Evolutionary conservation across 2,113 vertebrate genomes (phyloP), one percentile per base, ranked within the genome.

Genomic region (Myiagra hebetior): DNA sequence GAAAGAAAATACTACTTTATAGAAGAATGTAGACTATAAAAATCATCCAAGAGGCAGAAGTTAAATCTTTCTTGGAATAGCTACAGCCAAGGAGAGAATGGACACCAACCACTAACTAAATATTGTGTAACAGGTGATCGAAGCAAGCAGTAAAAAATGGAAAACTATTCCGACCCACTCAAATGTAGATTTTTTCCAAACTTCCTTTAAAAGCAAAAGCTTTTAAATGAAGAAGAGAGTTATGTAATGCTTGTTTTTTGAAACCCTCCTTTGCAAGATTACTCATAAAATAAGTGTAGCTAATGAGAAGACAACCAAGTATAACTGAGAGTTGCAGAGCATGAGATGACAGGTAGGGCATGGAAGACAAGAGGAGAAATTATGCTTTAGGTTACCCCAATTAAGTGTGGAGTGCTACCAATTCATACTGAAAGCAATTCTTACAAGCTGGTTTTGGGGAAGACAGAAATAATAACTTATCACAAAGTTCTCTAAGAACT

Each of bases 21-120:
- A 87, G 96, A 96, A 95, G 60, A 93, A 96, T 91, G 85, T 37
- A 91, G 93, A 90, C 79, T 86, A 77, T 11, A 93, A 95, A 97
- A 95, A 64, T 63, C 60, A 93, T 95, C 91, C 91, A 97, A 84
- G 62, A 74, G 63, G 69, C 80, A 80, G 77, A 75, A 96, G 83
- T 73, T 74, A 92, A 95, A 94, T 74, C 69, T 68, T 83, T 70
- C 93, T 88, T 97, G 81, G 93, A 95, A 88, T 2, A 64, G 47
- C 33, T 81, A 72, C n/a, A 89, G n/a, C 14, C 0, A 1, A 89
- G 39, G 47, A 95, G 50, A 87, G 73, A 95, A 91, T 3, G 41
- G 55, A 89, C 41, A 94, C 37, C 50, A 89, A 74, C 28, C 52
- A 79, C 35, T 47, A 74, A 77, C 55, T 81, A 74, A 64, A 69